Conservation (phyloP, 2,797 vertebrate species). For the Rhabdophis nuchalis region DNA sequence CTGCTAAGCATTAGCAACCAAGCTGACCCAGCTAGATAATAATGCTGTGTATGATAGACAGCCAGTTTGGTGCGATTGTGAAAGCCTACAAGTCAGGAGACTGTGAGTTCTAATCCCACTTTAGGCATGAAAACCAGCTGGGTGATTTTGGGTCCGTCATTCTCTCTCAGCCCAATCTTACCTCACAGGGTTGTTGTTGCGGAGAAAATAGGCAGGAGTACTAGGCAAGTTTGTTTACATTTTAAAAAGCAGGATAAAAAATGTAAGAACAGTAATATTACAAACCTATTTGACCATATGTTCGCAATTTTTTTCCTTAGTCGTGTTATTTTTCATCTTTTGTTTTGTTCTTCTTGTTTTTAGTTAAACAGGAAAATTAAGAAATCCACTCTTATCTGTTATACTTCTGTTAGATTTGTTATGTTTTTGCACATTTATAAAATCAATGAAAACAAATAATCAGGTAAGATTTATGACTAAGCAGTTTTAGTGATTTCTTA, state of each 20-base stretch:
- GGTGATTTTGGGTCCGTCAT: not conserved
- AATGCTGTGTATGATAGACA: not conserved
- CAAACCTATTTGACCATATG: not conserved
- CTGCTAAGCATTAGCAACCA: not conserved
- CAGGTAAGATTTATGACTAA: conserved; percentile 6
- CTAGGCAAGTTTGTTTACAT: not conserved
- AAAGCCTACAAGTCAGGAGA: not conserved
- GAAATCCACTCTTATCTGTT: not conserved
- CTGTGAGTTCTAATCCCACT: not conserved
- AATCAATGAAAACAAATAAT: conserved; percentile 31
- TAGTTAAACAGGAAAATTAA: not conserved
- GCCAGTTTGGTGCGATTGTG: not conserved
- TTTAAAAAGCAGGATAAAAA: not conserved
- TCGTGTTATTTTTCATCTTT: not conserved
- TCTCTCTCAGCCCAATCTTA: not conserved
- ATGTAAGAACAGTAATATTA: not conserved
- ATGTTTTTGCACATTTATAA: not conserved
- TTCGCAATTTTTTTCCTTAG: not conserved
- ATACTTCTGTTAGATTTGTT: conserved; percentile 5
- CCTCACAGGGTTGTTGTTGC: not conserved
- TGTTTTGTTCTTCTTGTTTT: no score
- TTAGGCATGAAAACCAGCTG: not conserved
- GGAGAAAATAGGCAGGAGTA: not conserved
- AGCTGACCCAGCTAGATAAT: not conserved
- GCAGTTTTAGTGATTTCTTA: conserved; percentile 39